phyloP scores from a whole-genome alignment of 1,140 invertebrate species.

The Onthophagus taurus region DNA sequence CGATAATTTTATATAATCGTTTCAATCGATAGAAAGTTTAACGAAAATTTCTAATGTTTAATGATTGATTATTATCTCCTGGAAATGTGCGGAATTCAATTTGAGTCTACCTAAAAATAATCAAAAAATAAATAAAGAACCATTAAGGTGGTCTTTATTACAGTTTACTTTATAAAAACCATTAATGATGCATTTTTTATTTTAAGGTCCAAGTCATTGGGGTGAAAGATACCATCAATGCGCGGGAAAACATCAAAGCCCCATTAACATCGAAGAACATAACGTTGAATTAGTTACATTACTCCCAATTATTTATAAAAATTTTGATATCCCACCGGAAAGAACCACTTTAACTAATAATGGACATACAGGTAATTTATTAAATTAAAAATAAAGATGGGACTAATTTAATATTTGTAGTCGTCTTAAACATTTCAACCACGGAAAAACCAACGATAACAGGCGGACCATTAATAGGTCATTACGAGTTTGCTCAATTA shows the following conservation, averaged over 20 bases:
- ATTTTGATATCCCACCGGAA: slow-evolving; percentile 47
- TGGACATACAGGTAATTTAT: slow-evolving; percentile 59
- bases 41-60: too few species aligned
- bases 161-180: slow-evolving; percentile 6
- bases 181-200: slow-evolving; percentile 11
- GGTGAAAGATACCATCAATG: slow-evolving; percentile 55
- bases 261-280: slow-evolving; percentile 68
- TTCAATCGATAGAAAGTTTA: too few species aligned
- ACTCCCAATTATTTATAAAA: slow-evolving; percentile 44
- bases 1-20: too few species aligned
- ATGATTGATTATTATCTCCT: too few species aligned
- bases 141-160: too few species aligned
- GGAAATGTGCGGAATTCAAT: too few species aligned
- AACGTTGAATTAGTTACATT: slow-evolving; percentile 49
- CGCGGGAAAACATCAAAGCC: slow-evolving; percentile 70
- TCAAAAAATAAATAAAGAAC: too few species aligned
- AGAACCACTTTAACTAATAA: slow-evolving; percentile 56
- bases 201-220: slow-evolving; percentile 61
- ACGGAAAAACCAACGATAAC: slow-evolving; percentile 39
- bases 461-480: slow-evolving; percentile 58
- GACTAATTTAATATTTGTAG: background rate
- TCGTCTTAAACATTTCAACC: background rate
- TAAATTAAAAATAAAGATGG: background rate
- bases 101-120: too few species aligned
- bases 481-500: slow-evolving; percentile 71